Evolutionary conservation across 2,113 vertebrate genomes (phyloP).

Genomic region (Arizona elegans): DNA sequence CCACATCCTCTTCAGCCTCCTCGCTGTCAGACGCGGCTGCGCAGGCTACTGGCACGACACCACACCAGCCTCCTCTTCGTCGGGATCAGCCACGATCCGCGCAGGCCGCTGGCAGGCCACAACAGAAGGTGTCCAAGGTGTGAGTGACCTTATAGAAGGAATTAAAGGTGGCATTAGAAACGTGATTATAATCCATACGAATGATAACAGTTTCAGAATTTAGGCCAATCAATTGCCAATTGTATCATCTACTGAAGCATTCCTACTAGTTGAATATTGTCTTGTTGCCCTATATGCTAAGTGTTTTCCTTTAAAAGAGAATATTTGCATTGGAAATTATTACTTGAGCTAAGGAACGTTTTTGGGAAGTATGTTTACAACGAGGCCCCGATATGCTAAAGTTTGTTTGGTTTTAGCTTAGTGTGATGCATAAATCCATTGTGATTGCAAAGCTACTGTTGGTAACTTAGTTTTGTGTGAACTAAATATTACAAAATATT

Average conservation of each 20-base stretch:
- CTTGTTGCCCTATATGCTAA: not conserved
- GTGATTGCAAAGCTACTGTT: not conserved
- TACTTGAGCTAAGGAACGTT: not conserved
- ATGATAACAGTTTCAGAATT: not conserved
- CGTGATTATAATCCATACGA: not conserved
- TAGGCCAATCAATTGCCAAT: not conserved
- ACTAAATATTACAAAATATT: not conserved
- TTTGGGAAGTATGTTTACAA: not conserved
- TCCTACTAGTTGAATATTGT: not conserved
- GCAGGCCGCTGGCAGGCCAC: too few species aligned
- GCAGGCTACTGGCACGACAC: too few species aligned
- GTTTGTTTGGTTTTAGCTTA: not conserved
- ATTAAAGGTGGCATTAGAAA: not conserved
- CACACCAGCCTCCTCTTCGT: too few species aligned
- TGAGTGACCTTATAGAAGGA: not conserved
- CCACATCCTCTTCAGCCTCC: too few species aligned
- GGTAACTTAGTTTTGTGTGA: not conserved
- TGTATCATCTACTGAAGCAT: not conserved
- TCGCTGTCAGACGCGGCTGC: too few species aligned
- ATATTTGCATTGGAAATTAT: not conserved
- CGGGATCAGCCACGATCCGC: too few species aligned
- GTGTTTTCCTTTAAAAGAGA: not conserved
- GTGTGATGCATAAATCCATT: not conserved
- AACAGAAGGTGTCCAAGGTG: not conserved
- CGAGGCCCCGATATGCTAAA: not conserved